Evolutionary conservation across 2,888 invertebrate species (phyloP), one percentile per base, ranked within the genome.

Genomic region (Altica lythri): DNA sequence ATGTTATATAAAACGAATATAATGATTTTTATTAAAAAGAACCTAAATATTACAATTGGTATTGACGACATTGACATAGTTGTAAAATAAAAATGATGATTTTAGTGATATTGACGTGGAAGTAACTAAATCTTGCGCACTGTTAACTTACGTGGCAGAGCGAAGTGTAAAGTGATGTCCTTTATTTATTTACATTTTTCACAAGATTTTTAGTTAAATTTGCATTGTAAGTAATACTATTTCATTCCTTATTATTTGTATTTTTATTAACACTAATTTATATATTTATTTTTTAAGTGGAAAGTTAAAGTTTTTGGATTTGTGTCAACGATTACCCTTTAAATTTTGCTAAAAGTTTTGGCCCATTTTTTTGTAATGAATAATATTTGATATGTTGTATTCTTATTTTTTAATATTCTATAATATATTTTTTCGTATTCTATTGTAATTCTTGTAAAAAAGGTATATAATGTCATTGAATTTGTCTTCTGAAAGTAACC

Each of bases 121-220:
- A 68, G 72, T 73, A 69, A 72, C 71, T 64, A 71, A 76, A 77
- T 77, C 81, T 77, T 80, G 82, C 81, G 81, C 77, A 75, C 66
- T 77, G 68, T 72, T 70, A 72, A 80, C 80, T 82, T 82, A 83
- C 83, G 82, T 83, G 82, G 83, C 82, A 82, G 72, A 81, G 72
- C 65, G 63, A 64, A 63, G 63, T 42, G 57, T 60, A 55, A 64
- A 46, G 65, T 64, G 44, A 67, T 65, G 68, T 53, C 59, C 60
- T 64, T 65, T 66, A 63, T 67, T 66, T 65, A 66, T 62, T 49
- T 49, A 49, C 32, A 4, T 30, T 49, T 30, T 40, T 40, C 22
- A 40, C 29, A 40, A 62, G 63, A 62, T 62, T 64, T 66, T 59
- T 53, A 51, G 48, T 49, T 52, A 60, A 45, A 59, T 55, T 64